Base-by-base conservation (phyloP, 2,888 invertebrate species). In the Metallyticus violacea region DNA sequence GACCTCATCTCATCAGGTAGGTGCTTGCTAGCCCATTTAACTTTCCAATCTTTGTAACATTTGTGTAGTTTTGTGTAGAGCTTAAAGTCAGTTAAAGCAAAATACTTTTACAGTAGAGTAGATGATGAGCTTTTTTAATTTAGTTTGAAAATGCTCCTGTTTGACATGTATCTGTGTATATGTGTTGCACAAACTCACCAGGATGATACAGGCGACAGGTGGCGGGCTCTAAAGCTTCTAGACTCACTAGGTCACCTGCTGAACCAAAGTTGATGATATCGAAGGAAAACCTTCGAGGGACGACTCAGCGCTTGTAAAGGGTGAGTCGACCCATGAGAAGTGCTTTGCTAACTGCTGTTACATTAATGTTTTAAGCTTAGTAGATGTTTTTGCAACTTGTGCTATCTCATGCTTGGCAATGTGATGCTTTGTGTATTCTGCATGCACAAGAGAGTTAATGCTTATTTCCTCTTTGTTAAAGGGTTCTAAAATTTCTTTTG, bases 1-100 rank as follows among this genome's bases (percentile, higher is more conserved):
- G 82, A 82, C 7, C 26, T 9, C 82, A 27, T 9, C 27, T 1
- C 1, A 30, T 7, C 40, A 82, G 82, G 82, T 82, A 82, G 76
- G 82, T 82, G 76, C 82, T 82, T 82, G 82, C 82, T 82, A 82
- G 82, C 82, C 82, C 82, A 82, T 22, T 82, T 76, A 82, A 82
- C 27, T 76, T 29, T 82, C 82, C 26, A 76, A 76, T 26, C 62
- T 82, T 76, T 7, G 26, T 82, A 82, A 82, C 82, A 76, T 29
- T n/a, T 81, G 79, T 80, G 22, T 81, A 81, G 30, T 25, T 81
- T 29, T 81, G 81, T 81, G 81, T 81, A 81, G 81, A 6, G 81
- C 29, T 81, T 81, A 26, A 62, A 62, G 40, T 62, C 40, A 62
- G 40, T 62, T 62, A 22, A 62, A 62, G 40, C 40, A 62, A 62